Evolutionary conservation across 2,888 invertebrate genomes (phyloP).

Genomic region (Drosophila anomalata): DNA sequence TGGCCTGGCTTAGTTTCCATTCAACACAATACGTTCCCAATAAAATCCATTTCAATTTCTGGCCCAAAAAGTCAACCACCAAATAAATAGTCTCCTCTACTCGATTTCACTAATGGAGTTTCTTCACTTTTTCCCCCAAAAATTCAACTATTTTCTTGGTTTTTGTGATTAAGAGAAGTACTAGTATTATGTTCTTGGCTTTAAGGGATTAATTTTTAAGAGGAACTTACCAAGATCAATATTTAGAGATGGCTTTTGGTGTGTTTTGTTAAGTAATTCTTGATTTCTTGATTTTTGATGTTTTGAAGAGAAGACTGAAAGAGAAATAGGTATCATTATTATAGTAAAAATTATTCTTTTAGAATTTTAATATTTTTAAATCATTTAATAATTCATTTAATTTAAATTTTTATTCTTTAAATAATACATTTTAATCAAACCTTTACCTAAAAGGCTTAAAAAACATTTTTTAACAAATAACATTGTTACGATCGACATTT

Average conservation of each 20-base stretch:
- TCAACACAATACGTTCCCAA: slow-evolving; percentile 40
- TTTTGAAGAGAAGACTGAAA: no score
- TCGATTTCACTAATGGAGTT: slow-evolving; percentile 47
- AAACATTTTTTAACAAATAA: no score
- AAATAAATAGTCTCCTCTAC: slow-evolving; percentile 33
- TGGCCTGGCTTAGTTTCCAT: slow-evolving; percentile 54
- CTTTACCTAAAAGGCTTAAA: no score
- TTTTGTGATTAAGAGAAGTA: slow-evolving; percentile 11
- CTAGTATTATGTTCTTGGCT: background rate
- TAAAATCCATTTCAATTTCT: slow-evolving; percentile 42
- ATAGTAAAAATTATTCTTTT: no score
- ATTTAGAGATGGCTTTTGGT: background rate
- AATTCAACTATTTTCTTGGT: background rate
- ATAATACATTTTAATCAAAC: no score
- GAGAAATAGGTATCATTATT: no score
- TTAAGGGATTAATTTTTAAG: background rate
- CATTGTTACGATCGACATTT: no score
- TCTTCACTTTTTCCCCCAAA: slow-evolving; percentile 11
- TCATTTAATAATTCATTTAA: no score
- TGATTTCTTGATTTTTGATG: background rate
- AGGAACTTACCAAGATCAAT: background rate
- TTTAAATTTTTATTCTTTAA: no score
- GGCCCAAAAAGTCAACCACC: slow-evolving; percentile 38
- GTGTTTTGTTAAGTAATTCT: background rate
- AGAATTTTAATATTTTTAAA: no score